phyloP scores from a whole-genome alignment of 2,888 invertebrate species.

The Epinotia nisella region DNA sequence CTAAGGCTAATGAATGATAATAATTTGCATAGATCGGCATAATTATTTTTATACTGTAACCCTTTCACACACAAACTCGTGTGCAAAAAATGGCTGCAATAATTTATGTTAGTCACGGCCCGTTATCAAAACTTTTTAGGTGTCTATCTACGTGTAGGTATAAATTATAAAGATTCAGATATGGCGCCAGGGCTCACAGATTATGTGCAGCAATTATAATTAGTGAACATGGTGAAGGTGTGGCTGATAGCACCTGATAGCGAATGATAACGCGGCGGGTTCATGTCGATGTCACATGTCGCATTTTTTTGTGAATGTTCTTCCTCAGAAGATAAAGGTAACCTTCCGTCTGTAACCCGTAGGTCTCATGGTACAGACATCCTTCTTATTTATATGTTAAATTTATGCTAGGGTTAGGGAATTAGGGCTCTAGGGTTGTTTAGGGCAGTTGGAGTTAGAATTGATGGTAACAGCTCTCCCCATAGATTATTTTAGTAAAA shows the following conservation, averaged over 20 bases:
- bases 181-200: slow-evolving; percentile 17
- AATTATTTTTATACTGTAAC: background rate
- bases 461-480: too few relatives aligned
- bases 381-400: too few relatives aligned
- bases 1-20: background rate
- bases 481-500: too few relatives aligned
- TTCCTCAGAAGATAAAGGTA: too few relatives aligned
- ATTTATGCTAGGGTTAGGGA: too few relatives aligned
- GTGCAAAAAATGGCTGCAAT: background rate
- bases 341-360: too few relatives aligned
- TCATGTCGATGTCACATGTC: background rate
- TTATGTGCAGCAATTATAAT: slow-evolving; percentile 36
- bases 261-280: slow-evolving; percentile 26
- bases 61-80: background rate
- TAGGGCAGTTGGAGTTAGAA: too few relatives aligned
- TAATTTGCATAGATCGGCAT: background rate
- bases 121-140: background rate
- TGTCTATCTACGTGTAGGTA: background rate
- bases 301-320: background rate
- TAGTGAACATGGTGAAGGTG: slow-evolving; percentile 30
- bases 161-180: background rate
- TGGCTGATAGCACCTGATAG: slow-evolving; percentile 23
- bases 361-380: too few relatives aligned
- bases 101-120: background rate
- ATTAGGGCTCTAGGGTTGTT: too few relatives aligned